These are phyloP conservation scores for Prochilodus magdalenae DNA, from an alignment of 2,113 vertebrate genomes.

Conservation along the genomic window DNA sequence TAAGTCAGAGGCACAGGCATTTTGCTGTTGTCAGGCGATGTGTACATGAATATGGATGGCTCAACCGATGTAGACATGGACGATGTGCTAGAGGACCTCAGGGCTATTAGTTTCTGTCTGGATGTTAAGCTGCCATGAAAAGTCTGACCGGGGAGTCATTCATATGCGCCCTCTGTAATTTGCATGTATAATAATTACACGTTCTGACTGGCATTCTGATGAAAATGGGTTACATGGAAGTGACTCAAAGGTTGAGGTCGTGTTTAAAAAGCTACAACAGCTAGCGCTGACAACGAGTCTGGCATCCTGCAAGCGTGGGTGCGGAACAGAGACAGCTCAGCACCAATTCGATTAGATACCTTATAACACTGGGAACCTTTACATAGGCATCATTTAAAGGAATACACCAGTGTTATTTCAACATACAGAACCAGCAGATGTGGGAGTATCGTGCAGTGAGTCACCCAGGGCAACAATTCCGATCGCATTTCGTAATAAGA, in stretches of 20 bases:
- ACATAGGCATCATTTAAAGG: neutral
- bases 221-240: slow-evolving; percentile 7
- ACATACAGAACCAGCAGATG: neutral
- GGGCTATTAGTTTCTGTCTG: neutral
- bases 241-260: slow-evolving; percentile 4
- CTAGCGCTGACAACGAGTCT: neutral
- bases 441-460: neutral
- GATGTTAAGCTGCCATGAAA: slow-evolving; percentile 1
- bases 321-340: neutral
- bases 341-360: neutral
- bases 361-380: neutral
- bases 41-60: neutral
- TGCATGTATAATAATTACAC: slow-evolving; percentile 7
- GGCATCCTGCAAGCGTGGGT: neutral
- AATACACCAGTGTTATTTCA: neutral
- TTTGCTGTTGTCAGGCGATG: slow-evolving; percentile 5
- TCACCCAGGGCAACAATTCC: no score
- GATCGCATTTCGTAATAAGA: no score
- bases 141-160: neutral
- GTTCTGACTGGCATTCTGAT: neutral
- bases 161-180: neutral
- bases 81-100: neutral
- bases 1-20: neutral
- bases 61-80: neutral
- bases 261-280: slow-evolving; percentile 2